phyloP scores from a whole-genome alignment of 2,113 vertebrate genomes.

The Bombycilla garrulus region DNA sequence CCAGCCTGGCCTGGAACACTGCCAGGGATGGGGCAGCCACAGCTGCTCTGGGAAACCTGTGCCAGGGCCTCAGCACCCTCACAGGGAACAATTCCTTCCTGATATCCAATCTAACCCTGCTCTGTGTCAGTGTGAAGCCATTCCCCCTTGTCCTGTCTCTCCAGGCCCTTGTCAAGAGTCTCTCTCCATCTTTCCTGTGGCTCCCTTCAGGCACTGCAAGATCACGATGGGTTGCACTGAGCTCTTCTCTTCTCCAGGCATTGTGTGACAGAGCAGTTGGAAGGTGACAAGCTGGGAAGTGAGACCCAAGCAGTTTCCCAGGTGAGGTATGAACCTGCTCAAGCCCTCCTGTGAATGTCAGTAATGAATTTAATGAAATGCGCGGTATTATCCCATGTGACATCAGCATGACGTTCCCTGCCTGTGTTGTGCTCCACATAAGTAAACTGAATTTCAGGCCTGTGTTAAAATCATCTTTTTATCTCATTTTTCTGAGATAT shows the following conservation, averaged over 20 bases:
- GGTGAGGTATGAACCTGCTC: not conserved
- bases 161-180: too few relatives aligned
- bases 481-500: not conserved
- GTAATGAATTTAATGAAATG: not conserved
- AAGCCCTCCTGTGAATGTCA: not conserved
- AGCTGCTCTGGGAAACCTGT: not conserved
- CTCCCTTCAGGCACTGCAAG: not conserved
- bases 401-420: not conserved
- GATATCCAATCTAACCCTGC: rapidly evolving
- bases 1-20: rapidly evolving
- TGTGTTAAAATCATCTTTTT: not conserved
- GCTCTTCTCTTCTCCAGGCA: not conserved
- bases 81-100: rapidly evolving
- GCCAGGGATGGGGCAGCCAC: not conserved
- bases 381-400: not conserved
- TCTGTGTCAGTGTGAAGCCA: not conserved
- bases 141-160: not conserved
- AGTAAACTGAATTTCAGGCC: not conserved
- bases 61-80: rapidly evolving
- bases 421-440: not conserved
- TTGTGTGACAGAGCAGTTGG: not conserved
- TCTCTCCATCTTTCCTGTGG: not conserved
- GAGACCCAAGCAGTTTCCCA: not conserved
- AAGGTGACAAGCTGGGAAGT: not conserved
- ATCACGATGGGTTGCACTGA: not conserved